These are phyloP conservation scores for Megaceryle alcyon DNA, from an alignment of 2,797 vertebrate species.

Conservation along the genomic window DNA sequence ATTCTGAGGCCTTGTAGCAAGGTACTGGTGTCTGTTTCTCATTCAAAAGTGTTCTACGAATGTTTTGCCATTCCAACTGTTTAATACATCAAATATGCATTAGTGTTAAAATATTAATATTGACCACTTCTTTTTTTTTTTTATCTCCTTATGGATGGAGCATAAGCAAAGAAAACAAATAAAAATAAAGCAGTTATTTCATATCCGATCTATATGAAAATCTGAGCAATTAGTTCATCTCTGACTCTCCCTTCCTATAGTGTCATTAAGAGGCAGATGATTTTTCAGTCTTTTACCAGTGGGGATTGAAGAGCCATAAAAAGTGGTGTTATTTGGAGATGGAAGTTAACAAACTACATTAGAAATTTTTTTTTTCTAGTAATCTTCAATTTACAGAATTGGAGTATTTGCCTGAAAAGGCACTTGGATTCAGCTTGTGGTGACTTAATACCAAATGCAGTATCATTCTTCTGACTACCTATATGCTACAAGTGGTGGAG, in stretches of 20 bases:
- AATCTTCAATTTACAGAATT: not conserved
- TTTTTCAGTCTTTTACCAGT: not conserved
- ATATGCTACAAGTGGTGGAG: not conserved
- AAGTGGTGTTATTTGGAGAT: not conserved
- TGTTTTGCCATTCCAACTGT: not conserved
- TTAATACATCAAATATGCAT: slow-evolving; percentile 31
- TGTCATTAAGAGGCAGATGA: not conserved
- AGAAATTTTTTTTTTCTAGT: not conserved
- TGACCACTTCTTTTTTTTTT: not conserved
- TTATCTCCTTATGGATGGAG: not conserved
- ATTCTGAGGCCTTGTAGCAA: slow-evolving; percentile 35
- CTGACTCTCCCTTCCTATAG: not conserved
- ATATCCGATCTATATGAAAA: not conserved
- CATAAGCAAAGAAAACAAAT: not conserved
- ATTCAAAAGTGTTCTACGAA: not conserved
- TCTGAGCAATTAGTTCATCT: not conserved
- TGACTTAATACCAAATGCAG: not conserved
- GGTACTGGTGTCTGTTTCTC: not conserved
- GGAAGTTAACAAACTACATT: not conserved
- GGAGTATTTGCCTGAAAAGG: not conserved
- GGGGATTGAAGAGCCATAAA: not conserved
- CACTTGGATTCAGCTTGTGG: not conserved
- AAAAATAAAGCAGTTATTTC: not conserved
- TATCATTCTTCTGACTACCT: not conserved
- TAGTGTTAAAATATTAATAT: slow-evolving; percentile 58